A percentile compares a stretch with the other conserved stretches of the same genome.
phyloP scores from a whole-genome alignment of 2,888 invertebrate species.

The Sussaba pulchella region DNA sequence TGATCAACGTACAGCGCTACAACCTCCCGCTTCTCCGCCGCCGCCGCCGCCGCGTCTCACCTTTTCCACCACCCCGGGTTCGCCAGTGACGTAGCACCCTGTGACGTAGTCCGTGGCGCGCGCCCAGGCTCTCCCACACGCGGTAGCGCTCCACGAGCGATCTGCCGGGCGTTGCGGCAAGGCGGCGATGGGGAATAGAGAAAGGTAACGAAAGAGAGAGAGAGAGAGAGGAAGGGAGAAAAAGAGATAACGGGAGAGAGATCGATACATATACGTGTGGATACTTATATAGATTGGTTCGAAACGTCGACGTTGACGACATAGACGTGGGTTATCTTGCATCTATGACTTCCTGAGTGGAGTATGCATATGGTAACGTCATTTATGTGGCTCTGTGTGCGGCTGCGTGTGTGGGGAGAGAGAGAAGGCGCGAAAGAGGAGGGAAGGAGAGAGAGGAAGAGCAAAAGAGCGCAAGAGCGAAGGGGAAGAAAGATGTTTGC shows the following conservation, averaged over 20 bases:
- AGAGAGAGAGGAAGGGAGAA: slow-evolving; percentile 46
- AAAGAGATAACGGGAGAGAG: slow-evolving; percentile 14
- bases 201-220: slow-evolving; percentile 53
- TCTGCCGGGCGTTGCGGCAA: slow-evolving; percentile 66
- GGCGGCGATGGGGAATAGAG: slow-evolving; percentile 22
- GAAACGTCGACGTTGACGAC: slow-evolving; percentile 60
- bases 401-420: slow-evolving; percentile 5
- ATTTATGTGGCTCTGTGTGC: too few relatives aligned
- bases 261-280: slow-evolving; percentile 45
- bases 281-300: slow-evolving; percentile 22
- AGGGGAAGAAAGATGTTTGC: slow-evolving; percentile 44
- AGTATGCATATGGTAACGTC: slow-evolving; percentile 12
- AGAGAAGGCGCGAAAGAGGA: slow-evolving; percentile 1
- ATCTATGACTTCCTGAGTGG: slow-evolving; percentile 54
- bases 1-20: slow-evolving; percentile 28
- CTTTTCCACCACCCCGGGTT: slow-evolving; percentile 74
- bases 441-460: slow-evolving; percentile 17
- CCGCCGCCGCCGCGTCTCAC: slow-evolving; percentile 77
- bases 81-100: slow-evolving; percentile 78
- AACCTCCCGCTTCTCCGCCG: slow-evolving; percentile 43
- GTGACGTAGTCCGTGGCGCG: slow-evolving; percentile 79
- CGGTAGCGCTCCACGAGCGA: slow-evolving; percentile 63
- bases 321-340: slow-evolving; percentile 58
- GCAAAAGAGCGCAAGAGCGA: slow-evolving; percentile 4
- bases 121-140: slow-evolving; percentile 71